Evolutionary conservation across 2,888 invertebrate species (phyloP).

Genomic region (Ferrisia virgata): DNA sequence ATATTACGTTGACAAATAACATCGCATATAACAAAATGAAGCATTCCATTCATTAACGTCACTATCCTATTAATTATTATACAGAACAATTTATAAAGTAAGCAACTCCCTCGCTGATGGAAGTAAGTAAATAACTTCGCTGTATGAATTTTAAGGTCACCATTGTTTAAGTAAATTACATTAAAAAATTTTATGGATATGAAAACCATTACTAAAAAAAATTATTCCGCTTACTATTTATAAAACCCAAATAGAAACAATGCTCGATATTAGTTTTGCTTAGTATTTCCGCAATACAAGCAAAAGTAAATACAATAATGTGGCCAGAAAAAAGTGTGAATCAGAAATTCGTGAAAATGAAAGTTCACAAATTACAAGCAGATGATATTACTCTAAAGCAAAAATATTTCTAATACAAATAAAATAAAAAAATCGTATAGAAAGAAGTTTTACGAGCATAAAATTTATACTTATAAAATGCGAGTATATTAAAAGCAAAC

Average conservation of each 20-base stretch:
- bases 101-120: conserved; percentile 5
- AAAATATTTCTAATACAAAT: not conserved
- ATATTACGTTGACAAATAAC: conserved; percentile 32
- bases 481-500: not conserved
- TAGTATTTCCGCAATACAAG: not conserved
- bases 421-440: not conserved
- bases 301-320: not conserved
- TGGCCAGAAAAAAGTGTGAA: not conserved
- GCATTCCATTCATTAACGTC: conserved; percentile 24
- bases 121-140: not conserved
- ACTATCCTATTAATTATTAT: conserved; percentile 24
- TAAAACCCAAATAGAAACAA: not conserved
- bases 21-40: conserved; percentile 10
- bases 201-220: not conserved
- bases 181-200: not conserved
- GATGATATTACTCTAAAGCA: not conserved
- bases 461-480: not conserved
- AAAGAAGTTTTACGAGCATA: not conserved
- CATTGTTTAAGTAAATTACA: not conserved
- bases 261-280: not conserved
- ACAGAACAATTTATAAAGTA: not conserved
- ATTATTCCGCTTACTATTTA: not conserved
- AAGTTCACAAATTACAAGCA: not conserved
- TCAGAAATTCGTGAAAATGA: not conserved
- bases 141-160: conserved; percentile 3